These are phyloP conservation scores for Palythoa grandis DNA, from an alignment of 92 coral and sea anemone genomes.

Conservation along the genomic window DNA sequence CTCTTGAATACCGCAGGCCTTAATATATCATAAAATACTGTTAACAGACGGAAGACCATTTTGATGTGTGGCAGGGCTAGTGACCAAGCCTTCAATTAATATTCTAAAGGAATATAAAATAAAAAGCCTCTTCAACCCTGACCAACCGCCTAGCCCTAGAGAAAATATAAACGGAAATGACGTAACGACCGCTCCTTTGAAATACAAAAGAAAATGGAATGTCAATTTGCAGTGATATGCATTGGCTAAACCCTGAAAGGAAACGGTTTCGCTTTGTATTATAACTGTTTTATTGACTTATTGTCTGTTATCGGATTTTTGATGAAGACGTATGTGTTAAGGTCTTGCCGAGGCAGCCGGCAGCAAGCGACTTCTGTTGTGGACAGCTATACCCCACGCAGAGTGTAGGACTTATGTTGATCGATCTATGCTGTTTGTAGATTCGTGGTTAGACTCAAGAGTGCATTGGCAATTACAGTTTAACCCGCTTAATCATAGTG, in stretches of 20 bases:
- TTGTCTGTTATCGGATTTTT: not conserved
- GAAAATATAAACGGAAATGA: conserved; percentile 27
- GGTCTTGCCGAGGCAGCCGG: not conserved
- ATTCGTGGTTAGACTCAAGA: not conserved
- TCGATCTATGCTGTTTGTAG: not conserved
- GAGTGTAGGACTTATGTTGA: not conserved
- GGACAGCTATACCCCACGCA: not conserved
- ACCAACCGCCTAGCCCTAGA: not conserved
- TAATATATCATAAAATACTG: not conserved
- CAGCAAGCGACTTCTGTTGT: not conserved
- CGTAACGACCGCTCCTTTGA: conserved; percentile 36
- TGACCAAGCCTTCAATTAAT: conserved; percentile 19
- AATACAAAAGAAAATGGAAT: conserved; percentile 14
- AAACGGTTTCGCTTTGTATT: not conserved
- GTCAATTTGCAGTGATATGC: not conserved
- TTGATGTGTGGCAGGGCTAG: conserved; percentile 10
- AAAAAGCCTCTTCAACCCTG: not conserved
- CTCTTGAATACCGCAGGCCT: conserved; percentile 1
- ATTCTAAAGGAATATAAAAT: conserved; percentile 1
- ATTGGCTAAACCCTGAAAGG: conserved; percentile 4
- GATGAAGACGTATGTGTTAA: not conserved
- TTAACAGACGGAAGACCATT: not conserved
- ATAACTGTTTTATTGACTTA: not conserved
- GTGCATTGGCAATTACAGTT: not conserved
- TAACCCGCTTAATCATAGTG: not conserved